A percentile compares a stretch with the other conserved stretches of the same genome.
Conservation (phyloP, 2,888 invertebrate species). For the Tachina grossa region DNA sequence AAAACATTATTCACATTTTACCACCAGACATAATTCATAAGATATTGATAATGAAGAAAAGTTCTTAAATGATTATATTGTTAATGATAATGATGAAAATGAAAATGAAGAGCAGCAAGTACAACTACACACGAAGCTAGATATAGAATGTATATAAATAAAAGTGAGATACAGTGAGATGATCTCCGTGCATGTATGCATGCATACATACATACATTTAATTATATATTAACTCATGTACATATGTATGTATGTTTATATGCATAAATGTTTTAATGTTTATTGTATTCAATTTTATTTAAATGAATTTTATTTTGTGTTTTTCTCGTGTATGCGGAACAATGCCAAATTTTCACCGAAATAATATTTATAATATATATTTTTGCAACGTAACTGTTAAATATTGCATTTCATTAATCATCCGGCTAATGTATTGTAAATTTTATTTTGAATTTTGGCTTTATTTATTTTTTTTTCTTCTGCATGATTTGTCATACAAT, state of each 20-base stretch:
- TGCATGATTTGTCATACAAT: slow-evolving; percentile 59
- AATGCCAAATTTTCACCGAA: slow-evolving; percentile 68
- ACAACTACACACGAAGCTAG: slow-evolving; percentile 23
- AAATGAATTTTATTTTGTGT: slow-evolving; percentile 36
- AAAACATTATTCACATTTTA: slow-evolving; percentile 60
- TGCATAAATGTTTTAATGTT: slow-evolving; percentile 16
- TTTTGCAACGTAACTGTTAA: slow-evolving; percentile 68
- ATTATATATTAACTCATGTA: background rate
- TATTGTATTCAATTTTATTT: slow-evolving; percentile 45
- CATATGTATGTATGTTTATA: background rate
- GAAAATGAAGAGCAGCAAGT: slow-evolving; percentile 21
- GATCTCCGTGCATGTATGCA: slow-evolving; percentile 30
- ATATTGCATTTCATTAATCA: slow-evolving; percentile 65
- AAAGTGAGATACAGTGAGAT: slow-evolving; percentile 46
- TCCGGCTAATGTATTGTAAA: slow-evolving; percentile 45
- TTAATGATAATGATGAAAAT: background rate
- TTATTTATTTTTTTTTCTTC: slow-evolving; percentile 12
- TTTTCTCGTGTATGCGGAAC: slow-evolving; percentile 63
- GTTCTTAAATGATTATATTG: slow-evolving; percentile 18
- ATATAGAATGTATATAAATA: slow-evolving; percentile 55
- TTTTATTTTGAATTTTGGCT: slow-evolving; percentile 17
- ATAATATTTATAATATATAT: slow-evolving; percentile 59
- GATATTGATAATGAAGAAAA: slow-evolving; percentile 34
- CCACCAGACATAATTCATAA: slow-evolving; percentile 35
- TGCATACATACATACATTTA: background rate